Conservation (phyloP, 2,888 invertebrate species). For the Pedicia rivosa region DNA sequence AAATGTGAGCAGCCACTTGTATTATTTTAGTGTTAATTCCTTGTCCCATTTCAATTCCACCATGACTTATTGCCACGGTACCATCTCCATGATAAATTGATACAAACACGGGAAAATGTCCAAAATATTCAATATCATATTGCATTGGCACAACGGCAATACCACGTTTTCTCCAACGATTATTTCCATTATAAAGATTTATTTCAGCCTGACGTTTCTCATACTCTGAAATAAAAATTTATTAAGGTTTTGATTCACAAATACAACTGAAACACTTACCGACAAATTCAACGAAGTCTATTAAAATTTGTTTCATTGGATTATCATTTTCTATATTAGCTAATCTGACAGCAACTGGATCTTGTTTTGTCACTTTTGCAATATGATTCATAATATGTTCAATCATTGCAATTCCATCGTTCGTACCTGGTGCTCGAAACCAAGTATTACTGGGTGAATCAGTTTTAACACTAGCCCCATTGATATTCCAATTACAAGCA, state of each 20-base stretch:
- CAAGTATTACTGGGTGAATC: slow-evolving; percentile 12
- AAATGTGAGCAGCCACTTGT: slow-evolving; percentile 50
- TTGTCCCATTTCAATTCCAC: slow-evolving; percentile 56
- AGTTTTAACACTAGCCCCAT: slow-evolving; percentile 44
- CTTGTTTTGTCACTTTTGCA: slow-evolving; percentile 33
- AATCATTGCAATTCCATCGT: slow-evolving; percentile 38
- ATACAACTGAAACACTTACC: slow-evolving; percentile 1
- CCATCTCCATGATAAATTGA: slow-evolving; percentile 51
- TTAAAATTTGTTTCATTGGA: slow-evolving; percentile 9
- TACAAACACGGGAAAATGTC: slow-evolving; percentile 38
- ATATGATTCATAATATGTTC: slow-evolving; percentile 56
- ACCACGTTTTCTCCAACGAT: slow-evolving; percentile 62
- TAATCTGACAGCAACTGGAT: slow-evolving; percentile 40
- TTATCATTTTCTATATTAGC: slow-evolving; percentile 30
- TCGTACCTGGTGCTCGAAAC: slow-evolving; percentile 27
- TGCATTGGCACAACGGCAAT: slow-evolving; percentile 45
- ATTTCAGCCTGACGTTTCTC: slow-evolving; percentile 34
- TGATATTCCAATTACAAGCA: slow-evolving; percentile 43
- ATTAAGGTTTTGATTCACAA: not conserved
- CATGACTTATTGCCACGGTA: slow-evolving; percentile 46
- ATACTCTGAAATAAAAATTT: slow-evolving; percentile 30
- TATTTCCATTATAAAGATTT: slow-evolving; percentile 41
- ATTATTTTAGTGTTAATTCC: slow-evolving; percentile 53
- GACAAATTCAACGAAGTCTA: slow-evolving; percentile 8
- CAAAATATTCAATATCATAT: slow-evolving; percentile 34